Evolutionary conservation across 2,888 invertebrate genomes (phyloP).

Genomic region (Ornithoptera alexandrae): DNA sequence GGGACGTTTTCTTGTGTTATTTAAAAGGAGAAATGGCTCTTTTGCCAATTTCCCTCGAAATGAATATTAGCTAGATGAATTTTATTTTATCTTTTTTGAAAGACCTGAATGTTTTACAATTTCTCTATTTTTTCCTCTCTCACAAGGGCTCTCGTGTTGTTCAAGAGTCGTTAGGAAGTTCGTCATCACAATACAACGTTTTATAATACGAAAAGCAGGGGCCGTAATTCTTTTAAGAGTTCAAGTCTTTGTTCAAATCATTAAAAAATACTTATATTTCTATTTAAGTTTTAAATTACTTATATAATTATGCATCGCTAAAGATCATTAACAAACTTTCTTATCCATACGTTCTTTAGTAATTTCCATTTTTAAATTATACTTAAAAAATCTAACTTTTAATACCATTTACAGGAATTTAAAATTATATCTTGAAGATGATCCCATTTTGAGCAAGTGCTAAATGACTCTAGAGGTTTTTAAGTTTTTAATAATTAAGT

Average conservation of each 20-base stretch:
- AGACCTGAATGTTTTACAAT: constrained; percentile 22
- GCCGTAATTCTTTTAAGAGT: constrained; percentile 21
- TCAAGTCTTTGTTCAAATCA: constrained; percentile 20
- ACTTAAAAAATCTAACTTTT: no score
- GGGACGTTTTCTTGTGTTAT: constrained; percentile 8
- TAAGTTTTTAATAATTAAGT: no score
- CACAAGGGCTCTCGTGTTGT: constrained; percentile 21
- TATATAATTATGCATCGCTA: not conserved
- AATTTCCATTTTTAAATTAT: no score
- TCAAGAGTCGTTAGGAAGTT: constrained; percentile 26
- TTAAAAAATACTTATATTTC: not conserved
- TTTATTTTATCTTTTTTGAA: constrained; percentile 24
- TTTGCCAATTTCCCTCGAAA: constrained; percentile 7
- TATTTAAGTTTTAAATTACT: not conserved
- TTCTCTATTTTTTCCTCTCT: constrained; percentile 15
- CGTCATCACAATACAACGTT: constrained; percentile 29
- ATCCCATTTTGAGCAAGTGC: no score
- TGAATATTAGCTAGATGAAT: constrained; percentile 25
- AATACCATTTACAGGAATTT: no score
- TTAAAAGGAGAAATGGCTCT: not conserved
- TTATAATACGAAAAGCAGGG: constrained; percentile 24
- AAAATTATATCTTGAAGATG: no score
- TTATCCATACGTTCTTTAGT: no score
- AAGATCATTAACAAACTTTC: no score
- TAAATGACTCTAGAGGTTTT: no score